Evolutionary conservation across 2,888 invertebrate species (phyloP).

Genomic region (Trissoscelio sp.): DNA sequence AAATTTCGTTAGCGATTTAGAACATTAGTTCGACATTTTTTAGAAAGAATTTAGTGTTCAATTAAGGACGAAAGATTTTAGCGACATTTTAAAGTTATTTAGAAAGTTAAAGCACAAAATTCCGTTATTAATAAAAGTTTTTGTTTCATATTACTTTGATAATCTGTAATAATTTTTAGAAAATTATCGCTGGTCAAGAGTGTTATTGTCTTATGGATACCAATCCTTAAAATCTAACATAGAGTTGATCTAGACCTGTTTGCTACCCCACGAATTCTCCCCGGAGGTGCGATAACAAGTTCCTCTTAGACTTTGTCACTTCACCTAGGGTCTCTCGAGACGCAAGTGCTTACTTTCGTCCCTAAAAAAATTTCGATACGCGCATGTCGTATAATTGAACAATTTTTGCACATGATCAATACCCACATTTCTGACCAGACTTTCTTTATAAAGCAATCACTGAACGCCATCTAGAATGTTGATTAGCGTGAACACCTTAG

Average conservation of each 20-base stretch:
- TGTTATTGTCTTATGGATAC: conserved; percentile 72
- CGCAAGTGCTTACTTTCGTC: conserved; percentile 76
- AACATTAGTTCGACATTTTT: conserved; percentile 15
- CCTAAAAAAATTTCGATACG: conserved; percentile 74
- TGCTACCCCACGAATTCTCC: conserved; percentile 67
- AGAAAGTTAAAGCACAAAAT: no score
- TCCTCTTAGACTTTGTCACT: conserved; percentile 76
- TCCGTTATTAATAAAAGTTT: no score
- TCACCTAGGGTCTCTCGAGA: conserved; percentile 79
- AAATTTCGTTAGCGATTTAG: conserved; percentile 49
- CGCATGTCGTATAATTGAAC: conserved; percentile 59
- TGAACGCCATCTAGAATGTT: no score
- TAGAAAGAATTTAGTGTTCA: conserved; percentile 36
- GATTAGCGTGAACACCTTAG: neutral
- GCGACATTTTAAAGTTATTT: no score
- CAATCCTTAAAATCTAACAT: conserved; percentile 58
- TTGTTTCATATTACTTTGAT: no score
- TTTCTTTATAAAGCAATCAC: no score
- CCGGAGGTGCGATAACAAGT: conserved; percentile 79
- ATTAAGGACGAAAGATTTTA: no score
- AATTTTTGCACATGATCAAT: conserved; percentile 46
- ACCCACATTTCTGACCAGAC: no score
- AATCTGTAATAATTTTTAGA: neutral
- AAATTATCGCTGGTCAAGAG: conserved; percentile 71
- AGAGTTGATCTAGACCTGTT: conserved; percentile 56